Evolutionary conservation across 2,113 vertebrate genomes (phyloP).

Genomic region (Podiceps cristatus): DNA sequence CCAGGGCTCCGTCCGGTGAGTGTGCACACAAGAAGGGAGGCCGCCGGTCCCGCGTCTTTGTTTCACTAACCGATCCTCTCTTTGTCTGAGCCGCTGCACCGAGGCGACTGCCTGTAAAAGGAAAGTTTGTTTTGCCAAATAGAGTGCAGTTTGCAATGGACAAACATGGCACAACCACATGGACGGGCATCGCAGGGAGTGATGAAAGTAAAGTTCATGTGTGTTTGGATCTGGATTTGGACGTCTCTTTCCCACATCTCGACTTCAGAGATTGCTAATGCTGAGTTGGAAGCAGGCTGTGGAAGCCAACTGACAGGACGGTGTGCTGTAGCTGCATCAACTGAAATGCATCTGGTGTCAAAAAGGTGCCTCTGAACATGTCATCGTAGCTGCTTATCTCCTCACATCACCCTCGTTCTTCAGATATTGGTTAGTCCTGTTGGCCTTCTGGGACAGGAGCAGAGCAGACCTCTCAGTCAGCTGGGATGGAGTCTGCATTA

Average conservation of each 20-base stretch:
- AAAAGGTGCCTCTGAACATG: neutral
- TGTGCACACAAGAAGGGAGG: neutral
- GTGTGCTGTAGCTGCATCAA: neutral
- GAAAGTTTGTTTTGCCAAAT: neutral
- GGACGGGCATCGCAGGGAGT: neutral
- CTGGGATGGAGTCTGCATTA: neutral
- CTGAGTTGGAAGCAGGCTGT: neutral
- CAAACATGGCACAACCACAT: neutral
- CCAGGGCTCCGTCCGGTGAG: neutral
- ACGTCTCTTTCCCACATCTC: neutral
- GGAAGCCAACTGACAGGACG: accelerated
- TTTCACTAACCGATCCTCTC: neutral
- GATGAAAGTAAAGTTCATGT: neutral
- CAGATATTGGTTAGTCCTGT: neutral
- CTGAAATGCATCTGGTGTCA: neutral
- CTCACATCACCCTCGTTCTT: neutral
- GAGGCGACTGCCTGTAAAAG: neutral
- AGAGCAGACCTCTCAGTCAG: neutral
- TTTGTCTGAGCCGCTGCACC: neutral
- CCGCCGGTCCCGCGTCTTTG: neutral
- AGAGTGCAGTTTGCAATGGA: neutral
- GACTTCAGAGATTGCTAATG: neutral
- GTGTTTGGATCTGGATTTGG: neutral
- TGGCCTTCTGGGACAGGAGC: neutral
- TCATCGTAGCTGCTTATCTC: neutral